Conservation (phyloP, 2,888 invertebrate genomes). For the Trisateles emortualis region DNA sequence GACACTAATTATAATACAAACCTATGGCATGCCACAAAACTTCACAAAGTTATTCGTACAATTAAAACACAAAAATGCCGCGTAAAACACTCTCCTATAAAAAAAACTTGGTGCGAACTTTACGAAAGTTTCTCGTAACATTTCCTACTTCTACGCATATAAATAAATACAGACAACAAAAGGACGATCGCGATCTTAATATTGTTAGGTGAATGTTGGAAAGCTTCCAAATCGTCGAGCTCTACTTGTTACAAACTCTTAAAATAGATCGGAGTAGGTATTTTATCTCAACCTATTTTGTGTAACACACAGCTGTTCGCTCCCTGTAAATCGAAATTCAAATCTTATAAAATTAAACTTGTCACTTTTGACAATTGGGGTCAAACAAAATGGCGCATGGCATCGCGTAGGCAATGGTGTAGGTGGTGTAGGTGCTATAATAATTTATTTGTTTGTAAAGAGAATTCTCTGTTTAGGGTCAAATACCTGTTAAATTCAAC, state of each 20-base stretch:
- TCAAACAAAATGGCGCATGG: conserved; percentile 8
- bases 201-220: conserved; percentile 71
- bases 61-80: not conserved
- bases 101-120: conserved; percentile 10
- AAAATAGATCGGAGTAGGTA: conserved; percentile 73
- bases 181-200: conserved; percentile 55
- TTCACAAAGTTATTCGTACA: no score
- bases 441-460: not conserved
- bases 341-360: conserved; percentile 36
- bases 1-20: no score
- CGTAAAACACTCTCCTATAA: not conserved
- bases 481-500: no score
- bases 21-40: no score
- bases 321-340: conserved; percentile 53
- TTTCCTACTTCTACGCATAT: conserved; percentile 26
- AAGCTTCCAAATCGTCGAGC: conserved; percentile 76
- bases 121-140: conserved; percentile 9
- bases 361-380: conserved; percentile 15
- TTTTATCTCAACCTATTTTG: conserved; percentile 73
- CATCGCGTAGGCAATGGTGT: not conserved
- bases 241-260: conserved; percentile 71
- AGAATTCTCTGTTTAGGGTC: no score
- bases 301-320: conserved; percentile 63
- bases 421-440: not conserved
- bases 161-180: conserved; percentile 51